Conservation (phyloP, 2,797 vertebrate species). For the Myotis planiceps region DNA sequence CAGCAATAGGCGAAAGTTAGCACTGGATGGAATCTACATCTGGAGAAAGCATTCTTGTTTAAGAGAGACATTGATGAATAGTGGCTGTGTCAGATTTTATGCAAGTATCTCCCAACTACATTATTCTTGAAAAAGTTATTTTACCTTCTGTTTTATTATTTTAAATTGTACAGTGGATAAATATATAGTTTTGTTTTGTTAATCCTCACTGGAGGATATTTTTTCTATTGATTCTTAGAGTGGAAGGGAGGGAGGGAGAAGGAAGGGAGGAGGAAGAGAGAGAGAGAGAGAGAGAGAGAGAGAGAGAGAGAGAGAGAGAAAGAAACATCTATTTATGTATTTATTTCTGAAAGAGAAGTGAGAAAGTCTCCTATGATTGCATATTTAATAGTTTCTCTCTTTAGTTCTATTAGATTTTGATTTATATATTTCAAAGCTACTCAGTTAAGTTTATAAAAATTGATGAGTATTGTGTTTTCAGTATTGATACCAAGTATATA, state of each 20-base stretch:
- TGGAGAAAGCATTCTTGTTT: background rate
- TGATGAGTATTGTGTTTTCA: background rate
- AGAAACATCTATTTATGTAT: background rate
- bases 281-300: too few species aligned
- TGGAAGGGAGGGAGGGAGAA: too few species aligned
- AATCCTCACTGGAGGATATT: too few species aligned
- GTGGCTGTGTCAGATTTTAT: background rate
- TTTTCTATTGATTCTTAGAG: too few species aligned
- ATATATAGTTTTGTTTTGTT: background rate
- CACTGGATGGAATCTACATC: background rate
- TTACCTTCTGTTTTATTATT: slow-evolving; percentile 39
- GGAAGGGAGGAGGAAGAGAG: too few species aligned
- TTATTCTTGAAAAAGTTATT: slow-evolving; percentile 22
- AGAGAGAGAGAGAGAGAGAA: too few species aligned
- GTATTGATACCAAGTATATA: background rate
- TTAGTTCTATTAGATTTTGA: background rate
- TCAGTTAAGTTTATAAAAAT: background rate
- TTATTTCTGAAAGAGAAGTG: background rate
- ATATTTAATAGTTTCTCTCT: background rate
- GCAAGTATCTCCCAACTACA: background rate
- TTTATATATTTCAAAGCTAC: background rate
- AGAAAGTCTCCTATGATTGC: background rate
- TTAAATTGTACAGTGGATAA: background rate
- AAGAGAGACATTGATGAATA: background rate
- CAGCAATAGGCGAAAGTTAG: background rate